Conservation (phyloP, 2,888 invertebrate genomes). For the Nomada fucata region DNA sequence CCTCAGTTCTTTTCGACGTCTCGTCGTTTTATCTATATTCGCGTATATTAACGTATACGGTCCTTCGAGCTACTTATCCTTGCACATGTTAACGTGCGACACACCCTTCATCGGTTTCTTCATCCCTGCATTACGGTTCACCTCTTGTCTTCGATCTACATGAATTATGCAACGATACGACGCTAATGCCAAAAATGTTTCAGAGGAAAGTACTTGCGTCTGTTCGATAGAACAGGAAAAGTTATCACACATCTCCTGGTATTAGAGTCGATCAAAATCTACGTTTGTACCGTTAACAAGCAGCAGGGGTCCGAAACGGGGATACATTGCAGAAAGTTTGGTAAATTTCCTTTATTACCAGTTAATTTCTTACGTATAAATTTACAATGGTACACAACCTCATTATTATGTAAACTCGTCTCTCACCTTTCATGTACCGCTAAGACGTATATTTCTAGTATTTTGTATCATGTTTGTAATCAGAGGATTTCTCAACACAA, state of each 20-base stretch:
- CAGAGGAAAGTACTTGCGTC: conserved; percentile 1
- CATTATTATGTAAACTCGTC: conserved; percentile 82
- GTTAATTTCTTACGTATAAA: conserved; percentile 73
- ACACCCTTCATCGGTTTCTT: conserved; percentile 38
- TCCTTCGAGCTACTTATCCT: conserved; percentile 47
- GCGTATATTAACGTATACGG: conserved; percentile 35
- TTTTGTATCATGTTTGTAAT: conserved; percentile 81
- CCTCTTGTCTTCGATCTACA: conserved; percentile 70
- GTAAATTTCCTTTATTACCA: conserved; percentile 74
- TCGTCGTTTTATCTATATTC: conserved; percentile 55
- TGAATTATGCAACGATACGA: conserved; percentile 72
- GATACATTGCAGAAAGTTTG: conserved; percentile 84
- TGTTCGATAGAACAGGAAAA: not conserved
- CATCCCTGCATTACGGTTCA: conserved; percentile 48
- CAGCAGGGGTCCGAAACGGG: conserved; percentile 84
- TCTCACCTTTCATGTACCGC: conserved; percentile 83
- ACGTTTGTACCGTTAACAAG: conserved; percentile 76
- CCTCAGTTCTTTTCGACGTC: conserved; percentile 41
- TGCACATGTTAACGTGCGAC: conserved; percentile 35
- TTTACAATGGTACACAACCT: conserved; percentile 80
- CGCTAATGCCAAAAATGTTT: conserved; percentile 69
- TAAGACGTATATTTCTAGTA: conserved; percentile 81
- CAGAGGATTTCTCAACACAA: conserved; percentile 81
- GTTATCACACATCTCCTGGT: conserved; percentile 61
- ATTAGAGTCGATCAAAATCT: conserved; percentile 73